phyloP scores from a whole-genome alignment of 2,888 invertebrate genomes.

The Eupithecia tripunctaria region DNA sequence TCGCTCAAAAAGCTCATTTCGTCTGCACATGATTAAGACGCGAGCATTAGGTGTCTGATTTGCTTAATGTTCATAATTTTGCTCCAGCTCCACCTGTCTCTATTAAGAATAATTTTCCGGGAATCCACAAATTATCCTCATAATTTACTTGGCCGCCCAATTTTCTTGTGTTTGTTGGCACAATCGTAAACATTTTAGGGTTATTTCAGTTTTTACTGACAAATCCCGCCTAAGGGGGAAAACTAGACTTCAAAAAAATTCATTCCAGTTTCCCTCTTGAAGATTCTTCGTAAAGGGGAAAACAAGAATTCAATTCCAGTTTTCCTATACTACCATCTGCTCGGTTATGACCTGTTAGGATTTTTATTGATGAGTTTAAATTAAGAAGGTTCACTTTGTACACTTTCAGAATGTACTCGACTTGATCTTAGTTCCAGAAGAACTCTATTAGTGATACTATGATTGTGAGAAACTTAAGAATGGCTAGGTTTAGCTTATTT shows the following conservation, averaged over 20 bases:
- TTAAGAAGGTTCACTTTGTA: neutral
- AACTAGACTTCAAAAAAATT: too few species aligned
- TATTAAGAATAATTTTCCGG: conserved; percentile 37
- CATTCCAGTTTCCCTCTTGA: too few species aligned
- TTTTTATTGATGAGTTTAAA: neutral
- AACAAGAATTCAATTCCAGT: too few species aligned
- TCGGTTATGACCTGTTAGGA: neutral
- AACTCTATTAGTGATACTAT: too few species aligned
- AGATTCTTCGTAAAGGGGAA: too few species aligned
- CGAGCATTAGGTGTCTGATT: conserved; percentile 40
- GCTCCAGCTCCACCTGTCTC: conserved; percentile 36
- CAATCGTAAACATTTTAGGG: conserved; percentile 1
- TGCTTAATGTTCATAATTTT: conserved; percentile 41
- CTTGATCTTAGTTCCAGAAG: neutral
- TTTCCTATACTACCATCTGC: too few species aligned
- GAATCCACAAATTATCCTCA: conserved; percentile 28
- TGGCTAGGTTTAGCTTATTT: neutral
- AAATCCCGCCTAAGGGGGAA: too few species aligned
- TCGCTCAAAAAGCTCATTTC: conserved; percentile 38
- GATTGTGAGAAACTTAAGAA: neutral
- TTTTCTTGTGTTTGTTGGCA: conserved; percentile 19
- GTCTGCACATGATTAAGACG: conserved; percentile 43
- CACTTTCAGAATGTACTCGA: neutral
- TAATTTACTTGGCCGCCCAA: conserved; percentile 25
- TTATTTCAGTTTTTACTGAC: too few species aligned